These are phyloP conservation scores for Ailurus styani DNA, from an alignment of 2,113 vertebrate genomes.

Conservation along the genomic window DNA sequence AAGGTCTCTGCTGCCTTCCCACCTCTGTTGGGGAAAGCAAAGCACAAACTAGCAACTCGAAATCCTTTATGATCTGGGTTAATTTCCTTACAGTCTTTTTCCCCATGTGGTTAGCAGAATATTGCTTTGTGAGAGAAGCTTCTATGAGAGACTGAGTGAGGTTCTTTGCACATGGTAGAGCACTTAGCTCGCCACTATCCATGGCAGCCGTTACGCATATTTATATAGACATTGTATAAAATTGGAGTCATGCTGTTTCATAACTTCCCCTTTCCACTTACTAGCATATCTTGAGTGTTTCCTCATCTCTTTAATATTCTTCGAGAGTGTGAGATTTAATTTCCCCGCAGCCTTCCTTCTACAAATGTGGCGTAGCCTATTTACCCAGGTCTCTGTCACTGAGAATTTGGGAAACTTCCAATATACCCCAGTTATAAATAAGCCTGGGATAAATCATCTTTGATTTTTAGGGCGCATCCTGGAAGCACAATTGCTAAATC, in stretches of 20 bases:
- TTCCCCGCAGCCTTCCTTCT: background rate
- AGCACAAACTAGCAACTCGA: background rate
- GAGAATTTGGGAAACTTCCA: background rate
- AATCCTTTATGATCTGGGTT: background rate
- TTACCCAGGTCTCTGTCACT: background rate
- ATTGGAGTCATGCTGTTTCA: constrained; percentile 54
- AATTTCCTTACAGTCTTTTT: background rate
- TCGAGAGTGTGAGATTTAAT: background rate
- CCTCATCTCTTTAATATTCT: constrained; percentile 9
- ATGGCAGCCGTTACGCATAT: background rate
- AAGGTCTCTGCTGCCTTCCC: background rate
- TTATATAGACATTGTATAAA: constrained; percentile 47
- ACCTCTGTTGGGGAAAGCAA: background rate
- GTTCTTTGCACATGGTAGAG: background rate
- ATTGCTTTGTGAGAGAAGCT: background rate
- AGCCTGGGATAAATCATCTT: background rate
- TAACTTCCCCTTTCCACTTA: constrained; percentile 39
- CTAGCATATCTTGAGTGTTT: constrained; percentile 4
- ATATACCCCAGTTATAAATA: background rate
- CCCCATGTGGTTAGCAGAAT: background rate
- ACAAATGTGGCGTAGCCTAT: background rate
- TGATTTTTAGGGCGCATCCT: background rate
- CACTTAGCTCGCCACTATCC: background rate
- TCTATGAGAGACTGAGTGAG: background rate
- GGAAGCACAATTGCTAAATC: background rate